phyloP scores from a whole-genome alignment of 1,140 invertebrate genomes.

The Dendrolimus punctatus region DNA sequence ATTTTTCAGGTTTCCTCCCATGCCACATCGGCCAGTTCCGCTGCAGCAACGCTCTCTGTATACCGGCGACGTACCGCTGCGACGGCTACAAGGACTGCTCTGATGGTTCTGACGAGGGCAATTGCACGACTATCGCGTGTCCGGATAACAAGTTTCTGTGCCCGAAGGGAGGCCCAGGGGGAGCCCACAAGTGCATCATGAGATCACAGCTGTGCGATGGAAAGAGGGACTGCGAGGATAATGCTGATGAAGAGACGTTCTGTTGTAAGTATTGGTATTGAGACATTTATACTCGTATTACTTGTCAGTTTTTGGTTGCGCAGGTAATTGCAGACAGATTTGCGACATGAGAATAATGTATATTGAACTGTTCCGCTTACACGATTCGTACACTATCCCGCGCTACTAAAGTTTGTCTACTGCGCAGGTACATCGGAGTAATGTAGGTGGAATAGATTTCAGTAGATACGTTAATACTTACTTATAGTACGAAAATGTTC shows the following conservation, averaged over 20 bases:
- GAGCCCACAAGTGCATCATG: conserved; percentile 89
- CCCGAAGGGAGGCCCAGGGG: conserved; percentile 79
- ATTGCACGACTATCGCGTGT: conserved; percentile 91
- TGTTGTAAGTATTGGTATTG: conserved; percentile 82
- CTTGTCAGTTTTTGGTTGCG: no score
- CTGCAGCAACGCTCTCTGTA: conserved; percentile 94
- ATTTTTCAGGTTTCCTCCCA: conserved; percentile 91
- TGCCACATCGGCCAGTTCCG: conserved; percentile 94
- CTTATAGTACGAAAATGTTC: no score
- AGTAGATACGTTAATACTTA: no score
- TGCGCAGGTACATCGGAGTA: no score
- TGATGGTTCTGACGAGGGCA: conserved; percentile 91
- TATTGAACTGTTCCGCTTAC: no score
- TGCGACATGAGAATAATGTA: no score
- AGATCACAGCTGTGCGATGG: conserved; percentile 92
- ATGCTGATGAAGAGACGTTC: conserved; percentile 89
- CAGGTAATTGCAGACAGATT: no score
- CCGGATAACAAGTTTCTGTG: conserved; percentile 94
- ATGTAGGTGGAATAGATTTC: no score
- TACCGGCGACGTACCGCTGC: conserved; percentile 87
- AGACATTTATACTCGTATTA: no score
- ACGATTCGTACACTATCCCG: no score
- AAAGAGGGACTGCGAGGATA: conserved; percentile 90
- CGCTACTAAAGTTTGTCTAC: no score
- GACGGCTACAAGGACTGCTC: conserved; percentile 88